Base-by-base conservation (phyloP, 2,888 invertebrate species). In the Latrodectus elegans region DNA sequence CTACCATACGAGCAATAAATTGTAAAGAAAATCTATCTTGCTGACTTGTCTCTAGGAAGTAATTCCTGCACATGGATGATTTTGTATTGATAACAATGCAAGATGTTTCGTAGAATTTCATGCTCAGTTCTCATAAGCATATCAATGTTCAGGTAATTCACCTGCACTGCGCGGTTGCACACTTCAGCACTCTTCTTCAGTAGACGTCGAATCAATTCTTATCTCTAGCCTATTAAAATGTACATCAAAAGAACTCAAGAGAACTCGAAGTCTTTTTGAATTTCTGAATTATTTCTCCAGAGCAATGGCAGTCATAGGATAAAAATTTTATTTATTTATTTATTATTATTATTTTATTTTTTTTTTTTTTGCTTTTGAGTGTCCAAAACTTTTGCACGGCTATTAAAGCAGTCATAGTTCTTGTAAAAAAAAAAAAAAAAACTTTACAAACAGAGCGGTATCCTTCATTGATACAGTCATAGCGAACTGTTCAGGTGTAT, bases 221-320 rank as follows among this genome's bases (percentile, higher is more conserved):
- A 68, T 70, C 26, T 15, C 53, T 8, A 26, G 22, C 60, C 60
- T 71, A 38, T 71, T 49, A 80, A 38, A 55, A 60, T 70, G 71
- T n/a, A n/a, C 64, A 71, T 71, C 55, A 71, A 72, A 55, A 26
- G 49, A 60, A 71, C 9, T 26, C 26, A n/a, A n/a, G n/a, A n/a
- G n/a, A n/a, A n/a, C n/a, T n/a, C n/a, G n/a, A n/a, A n/a, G n/a
- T 71, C 15, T 71, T 15, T 65, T 77, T 49, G 72, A 72, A 49
- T 60, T 71, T 55, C 72, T 71, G 53, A 70, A 77, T 22, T 11
- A 65, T 77, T 67, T 67, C 60, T 68, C 0, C 75, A 49, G 17
- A 77, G 0, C 8, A 38, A 67, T 67, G 65, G 49, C 77, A 77
- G 51, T 51, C 51, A 77, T 38, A 26, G 52, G 9, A 17, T 17